Conservation (phyloP, 2,888 invertebrate genomes). For the Alloplasta piceator region DNA sequence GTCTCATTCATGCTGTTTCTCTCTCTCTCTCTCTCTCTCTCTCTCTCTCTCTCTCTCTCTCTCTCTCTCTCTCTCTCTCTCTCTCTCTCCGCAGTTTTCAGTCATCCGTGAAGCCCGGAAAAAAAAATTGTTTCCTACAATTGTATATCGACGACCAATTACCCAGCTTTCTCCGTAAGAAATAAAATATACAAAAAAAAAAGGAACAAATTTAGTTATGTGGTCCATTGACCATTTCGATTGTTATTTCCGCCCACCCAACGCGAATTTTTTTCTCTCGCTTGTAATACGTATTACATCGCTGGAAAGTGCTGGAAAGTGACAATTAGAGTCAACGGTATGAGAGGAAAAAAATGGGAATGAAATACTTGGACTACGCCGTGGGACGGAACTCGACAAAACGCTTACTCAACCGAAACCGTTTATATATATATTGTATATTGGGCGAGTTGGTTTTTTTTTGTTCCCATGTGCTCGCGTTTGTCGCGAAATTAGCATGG, state of each 20-base stretch:
- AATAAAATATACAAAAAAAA: constrained; percentile 22
- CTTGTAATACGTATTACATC: constrained; percentile 7
- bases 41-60: constrained; percentile 25
- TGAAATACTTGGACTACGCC: neutral
- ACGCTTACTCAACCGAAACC: constrained; percentile 21
- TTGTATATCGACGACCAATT: constrained; percentile 53
- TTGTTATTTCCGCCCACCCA: constrained; percentile 32
- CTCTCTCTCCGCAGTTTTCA: constrained; percentile 37
- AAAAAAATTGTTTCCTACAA: constrained; percentile 52
- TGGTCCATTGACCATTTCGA: constrained; percentile 21
- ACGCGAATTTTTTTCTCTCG: constrained; percentile 10
- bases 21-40: constrained; percentile 35
- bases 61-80: constrained; percentile 21
- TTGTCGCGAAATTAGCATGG: constrained; percentile 42
- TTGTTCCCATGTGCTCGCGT: constrained; percentile 33
- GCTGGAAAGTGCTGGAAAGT: neutral
- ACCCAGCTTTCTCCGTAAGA: constrained; percentile 47
- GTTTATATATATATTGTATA: constrained; percentile 21
- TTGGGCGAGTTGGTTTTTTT: neutral
- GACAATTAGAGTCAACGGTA: neutral
- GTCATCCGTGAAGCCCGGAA: constrained; percentile 55
- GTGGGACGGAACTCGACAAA: constrained; percentile 21
- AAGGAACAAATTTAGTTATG: constrained; percentile 26
- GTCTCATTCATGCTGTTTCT: constrained; percentile 10
- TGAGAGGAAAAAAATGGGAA: constrained; percentile 11